Conservation (phyloP, 2,888 invertebrate species). For the Leptopilina drosophilae region DNA sequence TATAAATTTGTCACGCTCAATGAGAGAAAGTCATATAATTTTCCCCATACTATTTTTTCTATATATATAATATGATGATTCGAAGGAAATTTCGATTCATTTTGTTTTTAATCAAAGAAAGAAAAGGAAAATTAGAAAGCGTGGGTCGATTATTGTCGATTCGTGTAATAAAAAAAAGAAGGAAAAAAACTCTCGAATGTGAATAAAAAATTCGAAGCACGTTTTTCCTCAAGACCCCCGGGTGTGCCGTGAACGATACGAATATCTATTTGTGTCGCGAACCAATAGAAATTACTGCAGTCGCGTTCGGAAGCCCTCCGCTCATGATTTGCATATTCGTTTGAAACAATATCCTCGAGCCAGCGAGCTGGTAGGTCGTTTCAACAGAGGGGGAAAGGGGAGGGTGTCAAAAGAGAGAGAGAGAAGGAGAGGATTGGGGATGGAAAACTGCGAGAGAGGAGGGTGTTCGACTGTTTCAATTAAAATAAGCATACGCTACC, state of each 20-base stretch:
- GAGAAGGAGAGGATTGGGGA: constrained; percentile 53
- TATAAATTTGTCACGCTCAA: background rate
- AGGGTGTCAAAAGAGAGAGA: constrained; percentile 54
- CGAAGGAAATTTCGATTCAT: too few relatives aligned
- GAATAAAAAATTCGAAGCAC: constrained; percentile 66
- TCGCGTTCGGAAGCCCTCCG: constrained; percentile 62
- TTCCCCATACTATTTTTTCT: too few relatives aligned
- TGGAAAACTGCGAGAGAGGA: constrained; percentile 56
- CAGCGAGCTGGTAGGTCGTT: constrained; percentile 65
- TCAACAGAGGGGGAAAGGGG: constrained; percentile 57
- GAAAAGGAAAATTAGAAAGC: constrained; percentile 2
- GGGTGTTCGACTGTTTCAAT: constrained; percentile 69
- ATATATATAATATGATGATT: too few relatives aligned
- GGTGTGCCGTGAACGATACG: constrained; percentile 63
- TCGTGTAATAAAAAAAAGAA: constrained; percentile 6
- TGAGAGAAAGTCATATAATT: too few relatives aligned
- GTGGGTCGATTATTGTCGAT: constrained; percentile 50
- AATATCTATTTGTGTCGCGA: constrained; percentile 69
- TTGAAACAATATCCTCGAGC: constrained; percentile 75
- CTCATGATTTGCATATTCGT: constrained; percentile 77
- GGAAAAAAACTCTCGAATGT: background rate
- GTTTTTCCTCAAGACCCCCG: constrained; percentile 67
- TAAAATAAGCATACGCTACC: constrained; percentile 73
- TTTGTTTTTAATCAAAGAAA: constrained; percentile 33
- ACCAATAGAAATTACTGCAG: constrained; percentile 72